Conservation (phyloP, 2,888 invertebrate genomes). For the Parapristionchus giblindavisi region DNA sequence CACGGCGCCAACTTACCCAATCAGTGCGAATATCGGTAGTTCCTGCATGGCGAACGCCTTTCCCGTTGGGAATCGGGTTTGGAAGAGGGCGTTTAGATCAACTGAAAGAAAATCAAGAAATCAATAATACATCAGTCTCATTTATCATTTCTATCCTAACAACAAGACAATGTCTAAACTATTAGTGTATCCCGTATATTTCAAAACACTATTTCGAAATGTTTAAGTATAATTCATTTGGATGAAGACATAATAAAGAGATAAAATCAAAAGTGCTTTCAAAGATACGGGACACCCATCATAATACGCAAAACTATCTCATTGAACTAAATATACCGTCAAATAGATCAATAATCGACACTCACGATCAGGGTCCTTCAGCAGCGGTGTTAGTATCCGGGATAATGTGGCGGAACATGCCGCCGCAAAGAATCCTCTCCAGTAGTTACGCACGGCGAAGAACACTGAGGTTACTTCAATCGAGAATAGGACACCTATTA, state of each 20-base stretch:
- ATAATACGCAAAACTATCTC: too few species aligned
- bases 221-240: too few species aligned
- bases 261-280: too few species aligned
- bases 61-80: constrained; percentile 28
- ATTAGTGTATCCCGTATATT: neutral
- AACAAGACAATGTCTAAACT: neutral
- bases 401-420: constrained; percentile 24
- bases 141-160: too few species aligned
- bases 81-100: constrained; percentile 30
- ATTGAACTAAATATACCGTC: too few species aligned
- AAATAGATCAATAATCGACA: too few species aligned
- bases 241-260: too few species aligned
- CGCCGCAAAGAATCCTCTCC: constrained; percentile 37
- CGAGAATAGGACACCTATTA: constrained; percentile 39
- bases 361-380: constrained; percentile 37
- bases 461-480: constrained; percentile 37
- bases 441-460: constrained; percentile 39
- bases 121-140: neutral
- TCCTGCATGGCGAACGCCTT: constrained; percentile 31
- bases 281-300: too few species aligned
- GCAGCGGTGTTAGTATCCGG: constrained; percentile 5
- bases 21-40: constrained; percentile 31
- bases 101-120: constrained; percentile 28
- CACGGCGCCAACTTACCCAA: neutral
- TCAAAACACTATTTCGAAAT: too few species aligned